Conservation (phyloP, 2,113 vertebrate species). For the Leptodactylus fuscus region DNA sequence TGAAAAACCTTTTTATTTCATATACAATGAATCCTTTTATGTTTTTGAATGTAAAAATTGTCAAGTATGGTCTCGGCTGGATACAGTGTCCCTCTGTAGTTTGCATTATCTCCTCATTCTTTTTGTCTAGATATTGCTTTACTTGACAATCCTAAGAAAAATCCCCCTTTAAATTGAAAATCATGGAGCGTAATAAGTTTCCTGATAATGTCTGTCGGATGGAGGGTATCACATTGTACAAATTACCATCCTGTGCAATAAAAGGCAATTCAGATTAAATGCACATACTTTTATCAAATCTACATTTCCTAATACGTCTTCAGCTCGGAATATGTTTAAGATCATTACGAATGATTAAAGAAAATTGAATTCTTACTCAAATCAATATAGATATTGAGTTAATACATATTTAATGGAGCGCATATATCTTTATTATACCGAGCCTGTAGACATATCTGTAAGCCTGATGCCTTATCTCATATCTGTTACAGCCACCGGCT, state of each 20-base stretch:
- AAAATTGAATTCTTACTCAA: constrained; percentile 54
- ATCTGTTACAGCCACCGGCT: constrained; percentile 6
- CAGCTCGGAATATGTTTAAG: constrained; percentile 2
- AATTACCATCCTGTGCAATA: background rate
- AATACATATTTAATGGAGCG: constrained; percentile 47
- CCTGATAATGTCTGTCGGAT: constrained; percentile 14
- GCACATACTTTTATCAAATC: constrained; percentile 25
- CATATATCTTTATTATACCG: constrained; percentile 53
- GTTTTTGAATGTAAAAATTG: background rate
- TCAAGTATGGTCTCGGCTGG: background rate
- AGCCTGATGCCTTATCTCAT: background rate
- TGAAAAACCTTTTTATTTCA: too few relatives aligned
- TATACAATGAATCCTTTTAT: background rate
- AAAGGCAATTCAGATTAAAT: constrained; percentile 16
- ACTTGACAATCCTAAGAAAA: constrained; percentile 1
- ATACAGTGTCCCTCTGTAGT: background rate
- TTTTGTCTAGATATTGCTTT: background rate
- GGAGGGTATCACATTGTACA: background rate
- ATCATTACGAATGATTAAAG: constrained; percentile 52
- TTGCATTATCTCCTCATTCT: background rate
- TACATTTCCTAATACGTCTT: constrained; percentile 22
- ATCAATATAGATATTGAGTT: constrained; percentile 51
- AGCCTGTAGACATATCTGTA: background rate
- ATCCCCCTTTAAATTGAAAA: constrained; percentile 19
- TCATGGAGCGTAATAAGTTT: background rate